phyloP scores from a whole-genome alignment of 2,113 vertebrate species.

The Ageneiosus marmoratus region DNA sequence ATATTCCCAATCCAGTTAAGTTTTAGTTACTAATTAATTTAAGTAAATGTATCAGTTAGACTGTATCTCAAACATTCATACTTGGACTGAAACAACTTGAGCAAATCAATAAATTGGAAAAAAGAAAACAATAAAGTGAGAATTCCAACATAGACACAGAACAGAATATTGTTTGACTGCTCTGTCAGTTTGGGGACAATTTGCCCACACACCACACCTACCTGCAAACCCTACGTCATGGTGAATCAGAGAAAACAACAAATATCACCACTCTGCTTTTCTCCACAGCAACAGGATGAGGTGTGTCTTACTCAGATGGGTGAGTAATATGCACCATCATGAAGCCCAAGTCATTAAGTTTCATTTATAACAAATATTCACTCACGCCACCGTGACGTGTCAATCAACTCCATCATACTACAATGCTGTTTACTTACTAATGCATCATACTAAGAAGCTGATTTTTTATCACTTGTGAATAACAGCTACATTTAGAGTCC shows the following conservation, averaged over 20 bases:
- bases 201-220: constrained; percentile 10
- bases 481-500: too few relatives aligned
- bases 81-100: too few relatives aligned
- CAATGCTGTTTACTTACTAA: too few relatives aligned
- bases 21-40: not conserved
- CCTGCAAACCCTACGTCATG: not conserved
- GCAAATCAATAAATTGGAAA: not conserved
- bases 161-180: not conserved
- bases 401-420: not conserved
- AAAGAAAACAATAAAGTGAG: too few relatives aligned
- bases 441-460: too few relatives aligned
- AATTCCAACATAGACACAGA: not conserved
- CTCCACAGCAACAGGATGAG: constrained; percentile 5
- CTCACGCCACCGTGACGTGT: not conserved
- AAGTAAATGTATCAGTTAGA: not conserved
- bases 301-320: not conserved
- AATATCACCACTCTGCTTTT: not conserved
- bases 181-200: not conserved
- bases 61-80: not conserved
- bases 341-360: not conserved
- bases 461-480: too few relatives aligned
- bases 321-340: not conserved
- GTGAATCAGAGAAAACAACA: not conserved
- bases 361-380: not conserved
- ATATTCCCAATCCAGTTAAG: not conserved